Evolutionary conservation across 92 coral and sea anemone species (phyloP), one percentile per base, ranked within the genome.

Genomic region (Pocillopora meandrina): DNA sequence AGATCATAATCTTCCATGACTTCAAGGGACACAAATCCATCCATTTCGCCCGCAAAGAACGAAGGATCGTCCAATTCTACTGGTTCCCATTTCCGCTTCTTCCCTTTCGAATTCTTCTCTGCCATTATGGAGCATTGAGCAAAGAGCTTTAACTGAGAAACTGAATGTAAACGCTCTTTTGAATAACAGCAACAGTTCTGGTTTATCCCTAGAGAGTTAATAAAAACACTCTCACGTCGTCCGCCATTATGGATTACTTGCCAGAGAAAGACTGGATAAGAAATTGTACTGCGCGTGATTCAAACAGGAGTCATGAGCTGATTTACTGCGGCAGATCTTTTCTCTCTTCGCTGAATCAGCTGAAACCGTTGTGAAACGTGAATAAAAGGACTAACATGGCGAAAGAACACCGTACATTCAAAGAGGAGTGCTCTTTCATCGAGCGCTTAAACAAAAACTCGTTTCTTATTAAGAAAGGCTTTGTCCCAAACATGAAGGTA

Each of bases 401-500:
- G 31, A 55, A 42, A 42, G 49, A 61, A 12, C 86, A 82, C 60
- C 91, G 99, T 63, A 95, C 95, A 26, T 96, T 64, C 75, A 96
- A 92, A 63, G 97, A 96, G 62, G 99, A 96, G 80, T 91, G 96
- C 77, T 88, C 92, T 12, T 96, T 75, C 67, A 80, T 96, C 56
- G 95, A 96, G 82, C 95, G 98, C 42, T 26, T 94, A 58, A 86
- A 95, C 35, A 80, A 83, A 56, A 87, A 76, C 81, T 82, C 96
- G 1, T 96, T 84, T 83, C 92, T 85, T 52, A 96, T 96, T 56
- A 94, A 94, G 93, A 96, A 96, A 81, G 99, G 99, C 10, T 96
- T 96, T 71, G 99, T 96, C 31, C 93, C 95, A 15, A 96, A 96
- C 78, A 96, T 96, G 99, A 87, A 94, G 98, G 99, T 96, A 2